Evolutionary conservation across 1,140 invertebrate genomes (phyloP), one percentile per base, ranked within the genome.

Genomic region (Tetramorium simillimum): DNA sequence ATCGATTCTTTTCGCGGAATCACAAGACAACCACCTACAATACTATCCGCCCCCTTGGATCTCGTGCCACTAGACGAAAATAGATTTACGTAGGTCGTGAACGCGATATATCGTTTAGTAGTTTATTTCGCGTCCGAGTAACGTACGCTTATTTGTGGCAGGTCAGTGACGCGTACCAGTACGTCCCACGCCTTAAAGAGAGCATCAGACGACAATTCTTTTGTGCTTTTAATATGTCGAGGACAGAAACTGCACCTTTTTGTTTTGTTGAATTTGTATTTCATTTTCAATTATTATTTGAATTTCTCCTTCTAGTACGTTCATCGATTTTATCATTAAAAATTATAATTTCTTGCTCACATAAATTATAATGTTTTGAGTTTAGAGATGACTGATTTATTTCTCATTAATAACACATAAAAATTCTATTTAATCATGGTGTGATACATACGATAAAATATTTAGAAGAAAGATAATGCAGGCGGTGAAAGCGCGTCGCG

Each of bases 31-130:
- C 65, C 56, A 89, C 43, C 77, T 67, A 80, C 67, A 24, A 4
- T 70, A 63, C 51, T 60, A 12, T 2, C 18, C 69, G 21, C n/a
- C 49, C 56, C 12, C 43, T 69, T 63, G 37, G n/a, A 58, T 87
- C 76, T 73, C 77, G 63, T 60, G 72, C 18, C 51, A 46, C 67
- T 84, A 67, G 43, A 86, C 89, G 72, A 70, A 84, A 92, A 93
- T 92, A 92, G 90, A 92, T 89, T 86, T 33, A 92, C 91, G 91
- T 92, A 90, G 91, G 91, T 88, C 86, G 87, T 33, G 75, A 46
- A 73, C 63, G 69, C 87, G 81, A 80, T 82, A 70, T 86, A 67
- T 86, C 49, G 60, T 90, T 89, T 85, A 87, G 49, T 51, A 86
- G 65, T 91, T 91, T 91, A 76, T 88, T 76, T 90, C 60, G 78